Conservation (phyloP, 2,888 invertebrate genomes). For the Zaprionus lineosus region DNA sequence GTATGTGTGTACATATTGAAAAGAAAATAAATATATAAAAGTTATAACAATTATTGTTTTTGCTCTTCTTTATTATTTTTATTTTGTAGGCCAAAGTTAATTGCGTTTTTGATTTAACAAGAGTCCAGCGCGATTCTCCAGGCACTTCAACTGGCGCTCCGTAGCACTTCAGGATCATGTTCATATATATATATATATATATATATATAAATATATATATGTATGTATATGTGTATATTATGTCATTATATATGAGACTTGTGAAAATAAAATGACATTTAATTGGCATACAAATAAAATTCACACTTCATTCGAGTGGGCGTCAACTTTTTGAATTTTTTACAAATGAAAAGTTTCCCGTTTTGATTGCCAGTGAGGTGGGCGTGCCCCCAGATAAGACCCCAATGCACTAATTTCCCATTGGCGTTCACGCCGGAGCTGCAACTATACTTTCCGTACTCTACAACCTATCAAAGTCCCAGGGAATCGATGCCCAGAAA, state of each 20-base stretch:
- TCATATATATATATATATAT: neutral
- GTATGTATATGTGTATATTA: neutral
- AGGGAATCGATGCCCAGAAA: too few relatives aligned
- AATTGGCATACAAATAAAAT: constrained; percentile 25
- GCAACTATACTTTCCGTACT: neutral
- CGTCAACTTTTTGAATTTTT: constrained; percentile 32
- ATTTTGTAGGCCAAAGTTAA: constrained; percentile 59
- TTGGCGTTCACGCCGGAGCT: constrained; percentile 22
- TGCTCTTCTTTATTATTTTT: constrained; percentile 8
- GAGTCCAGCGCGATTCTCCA: constrained; percentile 24
- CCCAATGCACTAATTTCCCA: constrained; percentile 4
- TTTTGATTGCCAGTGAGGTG: constrained; percentile 20
- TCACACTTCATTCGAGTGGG: constrained; percentile 30
- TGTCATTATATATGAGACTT: neutral
- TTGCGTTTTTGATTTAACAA: constrained; percentile 69
- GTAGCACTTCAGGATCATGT: constrained; percentile 14
- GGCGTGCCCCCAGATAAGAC: constrained; percentile 40
- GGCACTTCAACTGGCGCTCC: constrained; percentile 41
- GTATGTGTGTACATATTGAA: neutral
- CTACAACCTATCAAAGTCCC: too few relatives aligned
- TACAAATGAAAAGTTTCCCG: constrained; percentile 18
- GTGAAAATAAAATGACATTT: constrained; percentile 22
- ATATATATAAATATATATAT: constrained; percentile 1
- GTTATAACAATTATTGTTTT: too few relatives aligned
- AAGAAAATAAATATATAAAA: too few relatives aligned